Evolutionary conservation across 2,113 vertebrate genomes (phyloP), one percentile per base, ranked within the genome.

Genomic region (Rissa tridactyla): DNA sequence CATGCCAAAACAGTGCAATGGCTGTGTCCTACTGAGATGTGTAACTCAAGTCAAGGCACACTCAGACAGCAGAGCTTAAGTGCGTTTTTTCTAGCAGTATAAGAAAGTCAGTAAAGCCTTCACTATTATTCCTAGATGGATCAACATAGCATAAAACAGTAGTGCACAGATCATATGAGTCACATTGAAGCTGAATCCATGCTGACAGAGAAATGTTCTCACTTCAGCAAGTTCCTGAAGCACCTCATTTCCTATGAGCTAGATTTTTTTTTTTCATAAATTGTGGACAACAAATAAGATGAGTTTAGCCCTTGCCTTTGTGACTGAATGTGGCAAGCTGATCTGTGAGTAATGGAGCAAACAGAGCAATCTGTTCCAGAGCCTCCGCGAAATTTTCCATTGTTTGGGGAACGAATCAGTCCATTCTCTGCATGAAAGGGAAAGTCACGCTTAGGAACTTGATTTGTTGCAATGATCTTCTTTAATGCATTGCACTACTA

Each of bases 271-370:
- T 61, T 61, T 96, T 96, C 97, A 95, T 96, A 96, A 96, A 85
- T 87, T 94, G 75, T 86, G 81, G 93, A 66, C 95, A 96, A 76
- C 77, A 96, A 87, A 89, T 96, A 94, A 96, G 69, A 93, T 64
- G 68, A 96, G 94, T 96, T 97, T 96, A 97, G 95, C 72, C 85
- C 75, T 82, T 89, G 88, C 72, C 80, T 96, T 94, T 93, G 94
- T 91, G 91, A 77, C 79, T 47, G 80, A 94, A 95, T 34, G 81
- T 68, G 90, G 88, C 61, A 85, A 92, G 87, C 72, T 88, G 92
- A 95, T 97, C 89, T 88, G 92, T 87, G 92, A 95, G 92, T 94
- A 97, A 98, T 92, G 89, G 89, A 98, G 78, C 92, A 95, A 96
- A 96, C 86, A 92, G 80, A 96, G 86, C 94, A 95, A 97, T 97